Evolutionary conservation across 1,140 invertebrate genomes (phyloP), one percentile per base, ranked within the genome.

Genomic region (Penaeus vannamei): DNA sequence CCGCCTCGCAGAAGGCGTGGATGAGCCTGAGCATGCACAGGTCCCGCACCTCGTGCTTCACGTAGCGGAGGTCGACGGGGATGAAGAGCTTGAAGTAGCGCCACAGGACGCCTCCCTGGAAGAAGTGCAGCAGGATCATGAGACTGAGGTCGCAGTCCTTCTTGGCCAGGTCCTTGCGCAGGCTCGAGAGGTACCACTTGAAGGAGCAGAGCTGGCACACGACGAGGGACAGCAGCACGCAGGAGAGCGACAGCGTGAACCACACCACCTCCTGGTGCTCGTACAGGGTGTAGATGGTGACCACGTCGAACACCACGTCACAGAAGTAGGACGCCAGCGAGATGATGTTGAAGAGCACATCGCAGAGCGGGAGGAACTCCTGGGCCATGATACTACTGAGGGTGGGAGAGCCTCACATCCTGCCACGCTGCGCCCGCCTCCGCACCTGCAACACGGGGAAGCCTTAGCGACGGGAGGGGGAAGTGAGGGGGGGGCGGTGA

Each of bases 241-340:
- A 87, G 32, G 84, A 83, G 22, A 92, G 77, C 5, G 90, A 83
- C 46, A 91, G 61, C 26, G 87, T 79, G 84, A 92, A 92, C 91
- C 91, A 92, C 29, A 91, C 85, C 83, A 87, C 85, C 66, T 90
- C 53, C 36, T 86, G 60, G 64, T 91, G 85, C 7, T 80, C 94
- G 89, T 96, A 96, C 10, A 97, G 93, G 14, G 96, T 96, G 93
- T 97, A 92, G 64, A 96, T 95, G 94, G 97, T 96, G 64, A 97
- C 95, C 60, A 97, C 94, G 93, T 98, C 97, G 92, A 98, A 98
- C 5, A 97, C 96, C 72, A 97, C 95, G 94, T 97, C 97, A 94
- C 97, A 98, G 93, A 98, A 98, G 93, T 98, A 97, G 4, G 96
- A 96, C n/a, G 96, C 96, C 80, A 98, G 93, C 20, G 97, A 97